A percentile compares a stretch with the other conserved stretches of the same genome.
Evolutionary conservation across 2,797 vertebrate species (phyloP).

Genomic region (Spizella passerina): DNA sequence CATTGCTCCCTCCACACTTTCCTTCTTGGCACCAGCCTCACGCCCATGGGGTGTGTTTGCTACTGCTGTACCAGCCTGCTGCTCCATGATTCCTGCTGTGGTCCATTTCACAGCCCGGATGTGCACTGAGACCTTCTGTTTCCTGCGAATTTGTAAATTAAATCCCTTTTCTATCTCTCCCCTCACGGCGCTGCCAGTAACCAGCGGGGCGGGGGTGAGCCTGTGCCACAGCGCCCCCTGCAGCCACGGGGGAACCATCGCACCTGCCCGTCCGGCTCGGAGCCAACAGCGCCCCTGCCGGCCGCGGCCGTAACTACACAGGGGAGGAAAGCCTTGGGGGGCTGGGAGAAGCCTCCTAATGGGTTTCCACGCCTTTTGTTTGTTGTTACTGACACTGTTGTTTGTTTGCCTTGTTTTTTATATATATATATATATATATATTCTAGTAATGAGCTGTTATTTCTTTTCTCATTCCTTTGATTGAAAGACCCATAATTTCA

Average conservation of each 20-base stretch:
- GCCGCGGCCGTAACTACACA: fast-evolving
- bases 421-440: not conserved
- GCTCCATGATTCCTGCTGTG: not conserved
- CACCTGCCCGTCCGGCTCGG: fast-evolving
- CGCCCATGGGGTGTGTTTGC: not conserved
- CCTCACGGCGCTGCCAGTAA: fast-evolving
- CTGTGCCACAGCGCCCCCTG: fast-evolving
- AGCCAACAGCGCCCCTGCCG: fast-evolving
- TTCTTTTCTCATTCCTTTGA: not conserved
- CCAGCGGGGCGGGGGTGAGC: too few relatives aligned
- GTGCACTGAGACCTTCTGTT: fast-evolving
- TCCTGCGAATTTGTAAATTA: not conserved
- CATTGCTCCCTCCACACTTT: not conserved
- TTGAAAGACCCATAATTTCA: not conserved
- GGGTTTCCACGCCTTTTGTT: not conserved
- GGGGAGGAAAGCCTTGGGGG: not conserved
- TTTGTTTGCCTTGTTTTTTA: not conserved
- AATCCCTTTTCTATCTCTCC: fast-evolving
- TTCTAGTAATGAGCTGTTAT: not conserved
- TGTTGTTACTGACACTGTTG: not conserved
- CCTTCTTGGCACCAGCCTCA: not conserved
- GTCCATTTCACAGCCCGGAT: fast-evolving
- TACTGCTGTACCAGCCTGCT: not conserved
- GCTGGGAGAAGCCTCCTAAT: fast-evolving
- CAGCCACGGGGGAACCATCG: fast-evolving